These are phyloP conservation scores for Hypotaenidia philippensis DNA, from an alignment of 2,797 vertebrate species.

Conservation along the genomic window DNA sequence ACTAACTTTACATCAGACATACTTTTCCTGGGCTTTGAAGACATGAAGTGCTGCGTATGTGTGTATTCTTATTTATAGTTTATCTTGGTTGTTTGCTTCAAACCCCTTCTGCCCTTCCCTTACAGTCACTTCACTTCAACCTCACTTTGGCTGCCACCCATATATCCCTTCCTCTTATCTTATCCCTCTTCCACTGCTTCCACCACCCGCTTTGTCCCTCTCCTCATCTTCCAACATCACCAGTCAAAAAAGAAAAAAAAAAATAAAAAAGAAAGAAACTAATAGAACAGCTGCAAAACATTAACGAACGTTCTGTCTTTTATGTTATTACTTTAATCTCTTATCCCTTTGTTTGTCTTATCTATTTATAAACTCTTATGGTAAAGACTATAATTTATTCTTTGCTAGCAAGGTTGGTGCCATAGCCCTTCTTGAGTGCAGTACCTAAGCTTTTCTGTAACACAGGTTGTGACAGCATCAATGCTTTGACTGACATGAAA, in stretches of 20 bases:
- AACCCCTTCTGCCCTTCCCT: neutral
- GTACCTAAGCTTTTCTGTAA: neutral
- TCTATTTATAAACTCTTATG: neutral
- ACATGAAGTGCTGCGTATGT: neutral
- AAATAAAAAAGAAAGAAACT: neutral
- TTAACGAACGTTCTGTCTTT: neutral
- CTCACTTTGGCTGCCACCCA: neutral
- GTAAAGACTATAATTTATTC: neutral
- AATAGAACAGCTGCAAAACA: neutral
- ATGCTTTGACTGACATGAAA: neutral
- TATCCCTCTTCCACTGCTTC: neutral
- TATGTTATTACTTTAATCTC: neutral
- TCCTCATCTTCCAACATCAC: neutral
- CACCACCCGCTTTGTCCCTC: fast-evolving
- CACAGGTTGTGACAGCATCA: neutral
- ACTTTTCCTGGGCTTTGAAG: conserved; percentile 50
- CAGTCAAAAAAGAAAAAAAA: neutral
- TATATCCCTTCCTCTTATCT: neutral
- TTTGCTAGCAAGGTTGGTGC: neutral
- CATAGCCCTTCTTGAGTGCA: neutral
- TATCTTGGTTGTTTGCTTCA: conserved; percentile 13
- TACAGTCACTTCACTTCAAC: neutral
- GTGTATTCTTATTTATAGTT: conserved; percentile 27
- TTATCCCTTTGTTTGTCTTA: neutral
- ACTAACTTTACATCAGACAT: neutral